Conservation (phyloP, 2,113 vertebrate genomes). For the Poeciliopsis retropinna region DNA sequence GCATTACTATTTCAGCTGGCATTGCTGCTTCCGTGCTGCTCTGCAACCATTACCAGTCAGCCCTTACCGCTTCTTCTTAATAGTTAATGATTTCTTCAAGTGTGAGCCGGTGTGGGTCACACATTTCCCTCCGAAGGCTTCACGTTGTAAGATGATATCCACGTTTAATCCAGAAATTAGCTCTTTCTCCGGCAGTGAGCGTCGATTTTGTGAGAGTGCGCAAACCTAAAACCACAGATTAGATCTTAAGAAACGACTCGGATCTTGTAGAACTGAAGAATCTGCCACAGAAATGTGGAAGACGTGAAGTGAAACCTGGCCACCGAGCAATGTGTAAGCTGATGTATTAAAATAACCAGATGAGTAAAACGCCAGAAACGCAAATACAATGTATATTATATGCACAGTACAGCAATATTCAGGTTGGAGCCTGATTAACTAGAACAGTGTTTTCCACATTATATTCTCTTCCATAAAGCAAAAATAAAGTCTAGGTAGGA, state of each 20-base stretch:
- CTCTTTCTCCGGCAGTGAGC: slow-evolving; percentile 33
- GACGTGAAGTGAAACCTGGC: slow-evolving; percentile 55
- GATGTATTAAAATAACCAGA: background rate
- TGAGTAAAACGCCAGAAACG: background rate
- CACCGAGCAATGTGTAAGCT: slow-evolving; percentile 8
- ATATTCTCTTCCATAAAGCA: too few relatives aligned
- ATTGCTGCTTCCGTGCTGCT: slow-evolving; percentile 58
- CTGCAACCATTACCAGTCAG: slow-evolving; percentile 43
- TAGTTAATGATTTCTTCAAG: slow-evolving; percentile 79
- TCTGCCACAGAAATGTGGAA: slow-evolving; percentile 27
- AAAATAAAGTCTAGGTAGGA: too few relatives aligned
- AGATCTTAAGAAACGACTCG: slow-evolving; percentile 61
- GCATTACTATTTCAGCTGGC: slow-evolving; percentile 67
- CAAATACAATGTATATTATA: background rate
- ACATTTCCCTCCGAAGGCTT: slow-evolving; percentile 26
- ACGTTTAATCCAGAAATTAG: slow-evolving; percentile 56
- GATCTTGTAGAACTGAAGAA: background rate
- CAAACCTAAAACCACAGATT: slow-evolving; percentile 46
- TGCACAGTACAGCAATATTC: background rate
- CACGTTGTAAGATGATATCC: slow-evolving; percentile 61
- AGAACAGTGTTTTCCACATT: too few relatives aligned
- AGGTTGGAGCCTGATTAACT: background rate
- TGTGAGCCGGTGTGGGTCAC: slow-evolving; percentile 47
- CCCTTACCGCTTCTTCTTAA: slow-evolving; percentile 59
- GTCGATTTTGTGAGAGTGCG: slow-evolving; percentile 32